Evolutionary conservation across 1,140 invertebrate species (phyloP), one percentile per base, ranked within the genome.

Genomic region (Drosophila serrata): DNA sequence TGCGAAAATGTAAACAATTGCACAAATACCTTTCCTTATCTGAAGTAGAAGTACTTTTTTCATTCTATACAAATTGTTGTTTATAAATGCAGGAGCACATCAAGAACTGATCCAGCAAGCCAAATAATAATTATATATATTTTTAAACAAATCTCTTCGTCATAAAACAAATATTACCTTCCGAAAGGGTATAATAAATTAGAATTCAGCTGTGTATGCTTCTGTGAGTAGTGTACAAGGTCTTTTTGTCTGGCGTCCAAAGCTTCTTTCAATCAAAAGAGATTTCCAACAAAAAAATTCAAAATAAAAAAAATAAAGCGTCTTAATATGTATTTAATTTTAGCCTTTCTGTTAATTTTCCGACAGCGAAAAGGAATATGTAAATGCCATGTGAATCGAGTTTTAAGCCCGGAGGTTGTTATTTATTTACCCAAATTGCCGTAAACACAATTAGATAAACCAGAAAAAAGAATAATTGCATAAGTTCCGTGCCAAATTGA

Each of bases 301-400:
- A 22, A 22, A 53, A 53, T 22, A 19, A 53, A 27, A 48, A 48
- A n/a, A 48, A 17, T 27, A 70, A 60, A 72, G 49, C 37, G 55
- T 45, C 59, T 75, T 63, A 74, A 74, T 75, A 48, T 74, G 46
- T 45, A 74, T 74, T 74, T 74, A 73, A 74, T 74, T 74, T 73
- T 74, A 74, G 70, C 70, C 39, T 73, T 27, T 73, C 45, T 74
- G 46, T 73, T 74, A 74, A 51, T 74, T 74, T 70, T 22, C 31
- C 60, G 19, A 61, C 57, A 29, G 9, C 24, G 17, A 12, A 19
- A 39, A 15, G 19, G 13, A 35, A 31, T 31, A 63, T 63, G 61
- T 60, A 59, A 42, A 60, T 42, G 37, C 29, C 12, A 60, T 59
- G 7, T 35, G 35, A 63, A 63, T 31, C 61, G 27, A 63, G 29